A percentile compares a stretch with the other conserved stretches of the same genome.
Evolutionary conservation across 2,113 vertebrate genomes (phyloP).

Genomic region (Apaloderma vittatum): DNA sequence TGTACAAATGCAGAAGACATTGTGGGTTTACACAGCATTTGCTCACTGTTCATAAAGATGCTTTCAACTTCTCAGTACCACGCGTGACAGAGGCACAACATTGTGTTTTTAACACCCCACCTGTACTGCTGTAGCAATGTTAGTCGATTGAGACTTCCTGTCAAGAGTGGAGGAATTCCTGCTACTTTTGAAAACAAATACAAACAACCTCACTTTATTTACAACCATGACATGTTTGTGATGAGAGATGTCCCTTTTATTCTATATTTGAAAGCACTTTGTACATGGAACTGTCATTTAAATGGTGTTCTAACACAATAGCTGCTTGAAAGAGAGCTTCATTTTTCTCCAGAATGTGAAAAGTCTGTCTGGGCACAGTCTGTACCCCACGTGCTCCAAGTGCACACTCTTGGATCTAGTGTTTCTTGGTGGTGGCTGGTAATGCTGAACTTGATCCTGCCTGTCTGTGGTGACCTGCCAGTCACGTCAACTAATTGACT

Average conservation of each 20-base stretch:
- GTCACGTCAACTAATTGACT: fast-evolving
- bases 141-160: background rate
- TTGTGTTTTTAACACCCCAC: background rate
- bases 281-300: background rate
- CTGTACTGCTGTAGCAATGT: background rate
- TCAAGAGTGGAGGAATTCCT: background rate
- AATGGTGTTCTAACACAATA: background rate
- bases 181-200: background rate
- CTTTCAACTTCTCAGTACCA: background rate
- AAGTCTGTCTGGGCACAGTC: background rate
- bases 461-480: background rate
- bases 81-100: background rate
- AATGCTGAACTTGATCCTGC: background rate
- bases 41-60: background rate
- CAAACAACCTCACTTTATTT: background rate
- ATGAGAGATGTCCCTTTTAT: background rate
- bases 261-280: background rate
- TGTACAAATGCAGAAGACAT: background rate
- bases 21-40: background rate
- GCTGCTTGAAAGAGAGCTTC: background rate
- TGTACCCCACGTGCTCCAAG: fast-evolving
- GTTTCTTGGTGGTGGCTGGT: background rate
- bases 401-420: fast-evolving
- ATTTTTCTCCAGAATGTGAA: background rate
- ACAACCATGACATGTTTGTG: background rate